Base-by-base conservation (phyloP, 2,797 vertebrate species). In the Sebastes melanostomus region DNA sequence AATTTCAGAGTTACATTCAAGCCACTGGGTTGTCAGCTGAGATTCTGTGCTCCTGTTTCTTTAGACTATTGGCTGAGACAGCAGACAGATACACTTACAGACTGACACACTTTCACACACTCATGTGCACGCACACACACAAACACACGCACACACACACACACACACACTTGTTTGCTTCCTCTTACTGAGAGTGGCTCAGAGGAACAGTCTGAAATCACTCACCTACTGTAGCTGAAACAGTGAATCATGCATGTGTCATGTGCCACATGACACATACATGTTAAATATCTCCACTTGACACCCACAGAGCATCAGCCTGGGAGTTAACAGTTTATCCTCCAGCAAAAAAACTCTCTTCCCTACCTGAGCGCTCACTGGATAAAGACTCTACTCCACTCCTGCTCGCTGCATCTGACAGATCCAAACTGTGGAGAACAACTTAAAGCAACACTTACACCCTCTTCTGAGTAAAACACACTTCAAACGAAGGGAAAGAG, bases 261-360 rank as follows among this genome's bases (percentile, higher is more conserved):
- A 16, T 58, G 20, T 27, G 18, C 6, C 5, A 42, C 27, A 24
- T 32, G 55, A 12, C 38, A 30, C 77, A 66, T 38, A 46, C 24
- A 67, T 55, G 42, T 63, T 14, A 38, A 22, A 22, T 38, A 54
- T 62, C 58, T 34, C 29, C 46, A 38, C 18, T 22, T 70, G 66
- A 50, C 54, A 46, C 25, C 30, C 34, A 30, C 60, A 30, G 22
- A 29, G 55, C 25, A 14, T 24, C 68, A 73, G 72, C 27, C 38
- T 50, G 63, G 24, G 60, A 78, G 65, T 75, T 76, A 10, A 81
- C 80, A 56, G 71, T 85, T 82, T 76, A 71, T 78, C 88, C 83
- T 85, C 56, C 34, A 87, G 86, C 77, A 61, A 63, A 75, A 83
- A 83, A 32, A 38, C 61, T 72, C 63, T 60, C 71, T 42, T 73